Conservation (phyloP, 2,797 vertebrate genomes). For the Pipistrellus pygmaeus region DNA sequence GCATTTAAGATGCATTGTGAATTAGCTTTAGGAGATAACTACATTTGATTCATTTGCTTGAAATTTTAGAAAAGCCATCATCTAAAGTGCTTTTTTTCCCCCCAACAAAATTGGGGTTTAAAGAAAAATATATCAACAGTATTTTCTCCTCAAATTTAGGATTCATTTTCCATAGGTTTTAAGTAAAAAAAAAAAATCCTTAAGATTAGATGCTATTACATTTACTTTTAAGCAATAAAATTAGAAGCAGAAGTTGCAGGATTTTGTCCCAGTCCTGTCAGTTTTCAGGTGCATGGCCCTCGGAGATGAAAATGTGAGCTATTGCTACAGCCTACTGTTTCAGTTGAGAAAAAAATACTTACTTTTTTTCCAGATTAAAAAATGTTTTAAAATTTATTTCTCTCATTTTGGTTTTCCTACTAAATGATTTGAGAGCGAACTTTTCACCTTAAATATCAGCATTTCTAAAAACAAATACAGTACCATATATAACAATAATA, state of each 20-base stretch:
- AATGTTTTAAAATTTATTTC: neutral
- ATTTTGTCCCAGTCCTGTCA: neutral
- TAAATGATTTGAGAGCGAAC: neutral
- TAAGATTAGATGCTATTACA: neutral
- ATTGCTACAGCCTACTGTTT: neutral
- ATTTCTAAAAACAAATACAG: constrained; percentile 45
- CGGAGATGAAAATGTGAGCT: constrained; percentile 9
- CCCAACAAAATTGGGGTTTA: constrained; percentile 73
- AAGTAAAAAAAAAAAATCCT: constrained; percentile 58
- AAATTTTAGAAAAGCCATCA: constrained; percentile 74
- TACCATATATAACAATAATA: neutral
- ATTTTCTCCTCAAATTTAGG: constrained; percentile 74
- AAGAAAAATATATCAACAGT: constrained; percentile 73
- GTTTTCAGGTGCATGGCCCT: neutral
- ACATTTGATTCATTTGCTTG: constrained; percentile 70
- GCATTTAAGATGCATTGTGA: constrained; percentile 63
- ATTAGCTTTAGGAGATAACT: constrained; percentile 1
- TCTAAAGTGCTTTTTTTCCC: constrained; percentile 40
- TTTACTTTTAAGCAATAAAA: constrained; percentile 38
- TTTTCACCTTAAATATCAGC: constrained; percentile 34
- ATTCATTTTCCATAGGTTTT: constrained; percentile 60
- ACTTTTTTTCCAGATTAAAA: constrained; percentile 5
- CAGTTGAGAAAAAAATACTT: neutral
- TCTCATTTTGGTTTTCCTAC: neutral
- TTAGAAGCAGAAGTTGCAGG: neutral